Percentiles rank a stretch among this genome's conserved stretches.
phyloP scores from a whole-genome alignment of 2,888 invertebrate species.

The Strigamia crassipes region DNA sequence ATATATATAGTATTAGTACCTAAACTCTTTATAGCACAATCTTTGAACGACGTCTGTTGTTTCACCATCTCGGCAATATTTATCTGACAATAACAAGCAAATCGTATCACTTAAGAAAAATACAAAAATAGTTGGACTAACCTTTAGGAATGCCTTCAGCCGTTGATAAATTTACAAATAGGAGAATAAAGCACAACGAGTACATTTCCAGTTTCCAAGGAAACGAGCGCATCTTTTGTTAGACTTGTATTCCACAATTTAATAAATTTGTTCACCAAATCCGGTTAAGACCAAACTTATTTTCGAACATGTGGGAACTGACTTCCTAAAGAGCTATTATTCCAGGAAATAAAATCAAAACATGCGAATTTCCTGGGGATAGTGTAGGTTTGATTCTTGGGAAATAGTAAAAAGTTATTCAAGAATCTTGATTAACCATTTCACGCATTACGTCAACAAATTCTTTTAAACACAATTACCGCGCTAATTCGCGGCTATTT shows the following conservation, averaged over 20 bases:
- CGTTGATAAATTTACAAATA: neutral
- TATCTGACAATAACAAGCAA: neutral
- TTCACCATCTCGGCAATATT: neutral
- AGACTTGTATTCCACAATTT: neutral
- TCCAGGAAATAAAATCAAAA: slow-evolving; percentile 4
- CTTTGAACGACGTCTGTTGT: neutral
- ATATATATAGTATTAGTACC: neutral
- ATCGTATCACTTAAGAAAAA: neutral
- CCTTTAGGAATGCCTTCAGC: neutral
- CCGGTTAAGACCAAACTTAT: neutral
- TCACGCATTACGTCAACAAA: neutral
- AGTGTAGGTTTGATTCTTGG: slow-evolving; percentile 3
- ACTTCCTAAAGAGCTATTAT: neutral
- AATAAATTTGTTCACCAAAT: neutral
- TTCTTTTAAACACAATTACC: neutral
- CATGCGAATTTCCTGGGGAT: neutral
- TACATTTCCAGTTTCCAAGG: neutral
- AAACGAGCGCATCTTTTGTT: neutral
- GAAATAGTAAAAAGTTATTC: slow-evolving; percentile 1
- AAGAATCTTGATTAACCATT: neutral
- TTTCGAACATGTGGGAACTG: neutral
- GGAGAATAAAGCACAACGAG: neutral
- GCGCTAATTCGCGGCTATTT: neutral
- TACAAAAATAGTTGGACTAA: neutral
- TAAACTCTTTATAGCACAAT: neutral